These are phyloP conservation scores for Lordiphosa andalusiaca DNA, from an alignment of 2,888 invertebrate genomes.

Conservation along the genomic window DNA sequence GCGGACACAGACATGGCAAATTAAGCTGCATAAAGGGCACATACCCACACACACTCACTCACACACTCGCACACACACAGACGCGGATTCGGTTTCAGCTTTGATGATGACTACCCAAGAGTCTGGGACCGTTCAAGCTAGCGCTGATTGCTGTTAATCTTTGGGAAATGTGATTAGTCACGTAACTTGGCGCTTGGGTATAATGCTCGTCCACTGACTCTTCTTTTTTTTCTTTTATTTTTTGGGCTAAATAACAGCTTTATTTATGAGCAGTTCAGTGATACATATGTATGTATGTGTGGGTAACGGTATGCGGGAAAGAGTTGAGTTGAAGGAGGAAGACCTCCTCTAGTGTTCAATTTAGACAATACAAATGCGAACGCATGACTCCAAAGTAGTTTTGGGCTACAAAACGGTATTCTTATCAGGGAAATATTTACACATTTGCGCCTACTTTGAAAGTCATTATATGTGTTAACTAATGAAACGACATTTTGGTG, in stretches of 20 bases:
- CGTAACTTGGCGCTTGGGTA: constrained; percentile 46
- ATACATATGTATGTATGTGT: no score
- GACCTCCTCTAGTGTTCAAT: no score
- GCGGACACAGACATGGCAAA: constrained; percentile 58
- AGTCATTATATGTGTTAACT: no score
- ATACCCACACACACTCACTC: constrained; percentile 10
- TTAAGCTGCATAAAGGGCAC: constrained; percentile 51
- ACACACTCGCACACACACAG: constrained; percentile 15
- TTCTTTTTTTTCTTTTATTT: constrained; percentile 14
- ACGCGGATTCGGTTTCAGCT: constrained; percentile 46
- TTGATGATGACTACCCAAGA: constrained; percentile 63
- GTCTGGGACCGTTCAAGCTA: constrained; percentile 43
- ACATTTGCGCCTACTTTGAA: no score
- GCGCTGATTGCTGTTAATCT: constrained; percentile 72
- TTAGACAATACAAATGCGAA: no score
- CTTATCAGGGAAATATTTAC: no score
- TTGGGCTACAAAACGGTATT: no score
- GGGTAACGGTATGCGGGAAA: no score
- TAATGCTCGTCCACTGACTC: no score
- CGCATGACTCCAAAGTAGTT: no score
- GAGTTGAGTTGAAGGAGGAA: no score
- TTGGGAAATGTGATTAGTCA: constrained; percentile 74
- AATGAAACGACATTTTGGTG: no score
- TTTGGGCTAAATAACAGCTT: constrained; percentile 23
- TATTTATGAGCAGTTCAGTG: constrained; percentile 20